Base-by-base conservation (phyloP, 2,888 invertebrate genomes). In the Nomada ferruginata region DNA sequence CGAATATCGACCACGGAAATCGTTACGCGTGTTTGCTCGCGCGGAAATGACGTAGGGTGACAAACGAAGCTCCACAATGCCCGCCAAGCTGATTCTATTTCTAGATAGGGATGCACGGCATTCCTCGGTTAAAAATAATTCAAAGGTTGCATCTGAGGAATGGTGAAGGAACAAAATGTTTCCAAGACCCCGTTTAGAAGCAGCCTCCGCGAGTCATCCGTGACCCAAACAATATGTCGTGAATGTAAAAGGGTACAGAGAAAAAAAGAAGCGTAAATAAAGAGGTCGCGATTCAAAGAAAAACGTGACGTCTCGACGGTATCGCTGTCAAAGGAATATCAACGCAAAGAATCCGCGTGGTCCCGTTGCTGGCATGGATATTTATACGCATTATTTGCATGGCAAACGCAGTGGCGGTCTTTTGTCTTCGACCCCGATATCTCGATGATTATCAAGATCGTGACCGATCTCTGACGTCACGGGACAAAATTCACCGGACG, bases 331-430 rank as follows among this genome's bases (percentile, higher is more conserved):
- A 79, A 79, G 55, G 75, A 71, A 76, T 82, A 75, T 65, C 75
- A 42, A 53, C 44, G 29, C n/a, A 4, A 44, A 15, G 53, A 52
- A 50, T 59, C 44, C 64, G 44, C 23, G n/a, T 10, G 23, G 26
- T 26, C 47, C 55, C 29, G 50, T 18, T 50, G 59, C 60, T 72
- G 36, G 47, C 15, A 76, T 87, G 83, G 79, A 86, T 88, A 86
- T 85, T 82, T 70, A 86, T 85, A 71, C 72, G 65, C 77, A 64
- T 61, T 83, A 83, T 80, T 87, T 87, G 75, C 88, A 77, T 75
- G 65, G 66, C 68, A 78, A 85, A 85, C 83, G 59, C 72, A 9
- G 47, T 29, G 68, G 64, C 78, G 70, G 71, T 78, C 83, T 47
- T 47, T 26, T 26, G 23, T 57, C 57, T 73, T 66, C 74, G 84